phyloP scores from a whole-genome alignment of 2,797 vertebrate species.

The Xerus rutilus region DNA sequence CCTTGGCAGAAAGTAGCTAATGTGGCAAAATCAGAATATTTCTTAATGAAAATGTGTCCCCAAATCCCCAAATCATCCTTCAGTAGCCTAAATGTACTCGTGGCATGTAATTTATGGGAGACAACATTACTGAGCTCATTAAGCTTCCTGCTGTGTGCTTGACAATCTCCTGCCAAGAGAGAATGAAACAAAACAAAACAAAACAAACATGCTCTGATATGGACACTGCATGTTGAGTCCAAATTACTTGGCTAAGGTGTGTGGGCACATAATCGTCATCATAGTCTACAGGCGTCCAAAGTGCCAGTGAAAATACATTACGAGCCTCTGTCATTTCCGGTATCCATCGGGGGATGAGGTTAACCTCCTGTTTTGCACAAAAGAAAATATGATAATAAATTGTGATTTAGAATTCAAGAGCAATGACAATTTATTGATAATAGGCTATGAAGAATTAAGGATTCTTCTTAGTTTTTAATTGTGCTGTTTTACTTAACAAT shows the following conservation, averaged over 20 bases:
- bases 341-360: background rate
- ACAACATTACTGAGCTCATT: background rate
- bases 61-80: background rate
- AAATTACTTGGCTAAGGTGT: background rate
- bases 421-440: background rate
- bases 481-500: background rate
- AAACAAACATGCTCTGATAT: background rate
- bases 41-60: conserved; percentile 45
- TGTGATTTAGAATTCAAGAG: background rate
- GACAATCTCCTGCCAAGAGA: background rate
- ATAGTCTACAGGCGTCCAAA: background rate
- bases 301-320: background rate
- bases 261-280: background rate
- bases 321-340: background rate
- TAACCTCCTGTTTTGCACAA: background rate
- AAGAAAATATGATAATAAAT: background rate
- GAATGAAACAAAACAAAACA: background rate
- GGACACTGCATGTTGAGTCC: background rate
- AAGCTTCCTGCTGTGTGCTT: background rate
- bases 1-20: background rate
- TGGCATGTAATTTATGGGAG: background rate
- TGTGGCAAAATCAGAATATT: background rate
- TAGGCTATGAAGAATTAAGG: background rate
- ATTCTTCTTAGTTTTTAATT: background rate
- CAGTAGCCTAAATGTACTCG: background rate